These are phyloP conservation scores for Channa maculata DNA, from an alignment of 2,113 vertebrate genomes.

Conservation along the genomic window DNA sequence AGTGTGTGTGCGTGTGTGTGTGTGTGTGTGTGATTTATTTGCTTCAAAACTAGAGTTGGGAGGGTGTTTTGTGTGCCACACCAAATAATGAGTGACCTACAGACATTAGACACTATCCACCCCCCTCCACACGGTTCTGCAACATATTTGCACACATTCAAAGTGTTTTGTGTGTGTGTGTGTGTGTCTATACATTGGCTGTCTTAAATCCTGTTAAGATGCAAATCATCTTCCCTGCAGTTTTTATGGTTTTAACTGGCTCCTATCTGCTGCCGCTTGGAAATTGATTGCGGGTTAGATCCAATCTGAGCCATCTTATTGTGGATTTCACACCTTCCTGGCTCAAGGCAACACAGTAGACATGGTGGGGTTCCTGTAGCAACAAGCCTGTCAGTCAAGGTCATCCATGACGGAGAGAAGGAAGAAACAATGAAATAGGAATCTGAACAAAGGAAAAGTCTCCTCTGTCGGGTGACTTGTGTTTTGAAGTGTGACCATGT, in stretches of 20 bases:
- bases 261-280: slow-evolving; percentile 25
- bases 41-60: slow-evolving; percentile 21
- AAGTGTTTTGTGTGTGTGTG: slow-evolving; percentile 2
- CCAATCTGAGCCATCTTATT: slow-evolving; percentile 46
- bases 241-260: slow-evolving; percentile 44
- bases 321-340: slow-evolving; percentile 71
- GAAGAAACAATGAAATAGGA: background rate
- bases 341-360: slow-evolving; percentile 32
- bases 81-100: slow-evolving; percentile 66
- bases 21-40: slow-evolving; percentile 26
- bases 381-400: slow-evolving; percentile 72
- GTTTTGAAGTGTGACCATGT: slow-evolving; percentile 30
- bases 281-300: slow-evolving; percentile 44
- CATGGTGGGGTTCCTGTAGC: slow-evolving; percentile 61
- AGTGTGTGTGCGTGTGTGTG: background rate
- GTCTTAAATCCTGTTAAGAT: slow-evolving; percentile 57
- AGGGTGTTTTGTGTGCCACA: slow-evolving; percentile 30
- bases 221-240: slow-evolving; percentile 42
- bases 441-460: slow-evolving; percentile 50
- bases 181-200: background rate
- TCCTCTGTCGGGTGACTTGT: slow-evolving; percentile 32
- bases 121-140: background rate
- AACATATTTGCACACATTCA: slow-evolving; percentile 17
- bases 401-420: slow-evolving; percentile 42
- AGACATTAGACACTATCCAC: background rate